phyloP scores from a whole-genome alignment of 2,797 vertebrate genomes.

The Sebastes umbrosus region DNA sequence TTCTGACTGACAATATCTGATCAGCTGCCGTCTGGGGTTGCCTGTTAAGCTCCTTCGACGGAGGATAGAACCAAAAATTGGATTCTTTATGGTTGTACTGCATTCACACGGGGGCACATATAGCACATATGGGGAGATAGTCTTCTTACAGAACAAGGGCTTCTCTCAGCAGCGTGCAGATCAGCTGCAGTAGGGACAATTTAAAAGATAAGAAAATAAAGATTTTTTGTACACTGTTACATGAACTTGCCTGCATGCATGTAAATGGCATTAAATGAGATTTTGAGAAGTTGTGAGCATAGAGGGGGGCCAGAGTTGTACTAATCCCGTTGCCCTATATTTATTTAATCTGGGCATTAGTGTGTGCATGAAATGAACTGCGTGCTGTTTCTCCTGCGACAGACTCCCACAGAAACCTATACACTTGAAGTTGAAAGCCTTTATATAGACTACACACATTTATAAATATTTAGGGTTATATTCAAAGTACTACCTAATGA shows the following conservation, averaged over 20 bases:
- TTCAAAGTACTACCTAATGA: slow-evolving; percentile 9
- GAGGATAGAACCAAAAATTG: slow-evolving; percentile 43
- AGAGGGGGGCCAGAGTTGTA: slow-evolving; percentile 45
- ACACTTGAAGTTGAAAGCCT: slow-evolving; percentile 13
- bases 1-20: slow-evolving; percentile 75
- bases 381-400: slow-evolving; percentile 28
- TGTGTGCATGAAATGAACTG: slow-evolving; percentile 60
- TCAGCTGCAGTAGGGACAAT: slow-evolving; percentile 31
- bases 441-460: slow-evolving; percentile 22
- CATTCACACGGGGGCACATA: slow-evolving; percentile 43
- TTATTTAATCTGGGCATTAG: slow-evolving; percentile 78
- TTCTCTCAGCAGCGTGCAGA: slow-evolving; percentile 21
- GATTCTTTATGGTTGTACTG: slow-evolving; percentile 51
- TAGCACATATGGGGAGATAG: slow-evolving; percentile 22
- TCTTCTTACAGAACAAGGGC: slow-evolving; percentile 13
- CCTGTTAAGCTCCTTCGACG: slow-evolving; percentile 53
- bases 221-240: neutral
- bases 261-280: slow-evolving; percentile 66
- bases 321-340: slow-evolving; percentile 77
- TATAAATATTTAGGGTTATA: slow-evolving; percentile 29
- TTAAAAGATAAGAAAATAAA: slow-evolving; percentile 40
- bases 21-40: slow-evolving; percentile 54
- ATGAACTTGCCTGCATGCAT: slow-evolving; percentile 45
- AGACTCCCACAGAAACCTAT: slow-evolving; percentile 15
- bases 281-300: slow-evolving; percentile 64